phyloP scores from a whole-genome alignment of 2,113 vertebrate genomes.

The Vulpes vulpes region DNA sequence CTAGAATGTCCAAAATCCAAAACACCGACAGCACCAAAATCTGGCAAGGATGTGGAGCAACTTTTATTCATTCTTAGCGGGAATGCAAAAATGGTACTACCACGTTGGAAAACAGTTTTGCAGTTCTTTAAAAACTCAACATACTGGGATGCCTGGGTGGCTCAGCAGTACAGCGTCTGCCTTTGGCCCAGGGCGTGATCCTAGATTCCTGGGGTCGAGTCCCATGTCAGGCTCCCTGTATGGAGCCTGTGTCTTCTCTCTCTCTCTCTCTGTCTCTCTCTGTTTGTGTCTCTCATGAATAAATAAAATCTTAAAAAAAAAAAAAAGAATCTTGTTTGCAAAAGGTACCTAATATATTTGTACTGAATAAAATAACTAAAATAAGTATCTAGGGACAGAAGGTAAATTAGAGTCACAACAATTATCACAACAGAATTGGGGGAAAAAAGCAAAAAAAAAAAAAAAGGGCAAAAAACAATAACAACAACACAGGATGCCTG shows the following conservation, averaged over 20 bases:
- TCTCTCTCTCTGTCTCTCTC: too few species aligned
- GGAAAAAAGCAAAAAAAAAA: background rate
- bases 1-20: background rate
- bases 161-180: too few species aligned
- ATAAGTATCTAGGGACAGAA: background rate
- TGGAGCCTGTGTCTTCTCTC: too few species aligned
- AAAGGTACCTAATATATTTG: background rate
- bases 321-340: background rate
- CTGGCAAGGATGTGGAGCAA: background rate
- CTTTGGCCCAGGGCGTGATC: too few species aligned
- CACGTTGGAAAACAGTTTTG: background rate
- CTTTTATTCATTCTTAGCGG: background rate
- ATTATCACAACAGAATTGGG: background rate
- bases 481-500: too few species aligned
- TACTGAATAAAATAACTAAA: background rate
- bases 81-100: background rate
- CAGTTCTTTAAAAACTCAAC: slow-evolving; percentile 14
- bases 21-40: background rate
- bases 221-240: too few species aligned
- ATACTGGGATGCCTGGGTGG: background rate
- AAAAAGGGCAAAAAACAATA: too few species aligned
- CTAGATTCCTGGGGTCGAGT: too few species aligned
- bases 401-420: background rate
- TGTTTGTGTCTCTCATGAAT: too few species aligned
- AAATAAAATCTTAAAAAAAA: too few species aligned